A percentile compares a stretch with the other conserved stretches of the same genome.
phyloP scores from a whole-genome alignment of 1,140 invertebrate genomes.

The Aporrectodea caliginosa region DNA sequence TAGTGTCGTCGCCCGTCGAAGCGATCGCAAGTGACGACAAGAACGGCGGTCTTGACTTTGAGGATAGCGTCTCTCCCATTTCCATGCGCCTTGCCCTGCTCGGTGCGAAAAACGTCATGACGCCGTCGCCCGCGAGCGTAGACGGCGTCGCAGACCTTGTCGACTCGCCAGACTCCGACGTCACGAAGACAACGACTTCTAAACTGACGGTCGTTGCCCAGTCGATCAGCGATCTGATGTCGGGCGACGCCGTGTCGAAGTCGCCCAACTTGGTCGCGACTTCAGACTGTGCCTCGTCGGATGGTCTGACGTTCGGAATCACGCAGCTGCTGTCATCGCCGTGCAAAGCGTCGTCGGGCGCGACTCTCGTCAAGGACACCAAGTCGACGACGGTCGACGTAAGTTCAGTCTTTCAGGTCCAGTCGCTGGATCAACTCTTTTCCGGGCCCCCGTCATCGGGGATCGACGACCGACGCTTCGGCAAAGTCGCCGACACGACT shows the following conservation, averaged over 20 bases:
- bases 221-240: neutral
- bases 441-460: neutral
- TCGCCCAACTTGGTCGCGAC: neutral
- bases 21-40: neutral
- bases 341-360: too few species aligned
- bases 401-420: neutral
- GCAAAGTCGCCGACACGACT: neutral
- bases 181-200: neutral
- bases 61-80: neutral
- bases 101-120: neutral
- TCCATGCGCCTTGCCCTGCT: neutral
- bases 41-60: neutral
- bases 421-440: neutral
- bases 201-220: neutral
- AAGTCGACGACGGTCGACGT: neutral
- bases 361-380: neutral
- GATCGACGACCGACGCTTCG: neutral
- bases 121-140: neutral
- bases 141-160: neutral
- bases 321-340: neutral
- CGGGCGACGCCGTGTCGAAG: neutral
- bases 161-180: neutral
- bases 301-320: neutral
- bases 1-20: neutral
- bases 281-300: neutral